These are phyloP conservation scores for Otis tarda DNA, from an alignment of 2,113 vertebrate genomes.

Conservation along the genomic window DNA sequence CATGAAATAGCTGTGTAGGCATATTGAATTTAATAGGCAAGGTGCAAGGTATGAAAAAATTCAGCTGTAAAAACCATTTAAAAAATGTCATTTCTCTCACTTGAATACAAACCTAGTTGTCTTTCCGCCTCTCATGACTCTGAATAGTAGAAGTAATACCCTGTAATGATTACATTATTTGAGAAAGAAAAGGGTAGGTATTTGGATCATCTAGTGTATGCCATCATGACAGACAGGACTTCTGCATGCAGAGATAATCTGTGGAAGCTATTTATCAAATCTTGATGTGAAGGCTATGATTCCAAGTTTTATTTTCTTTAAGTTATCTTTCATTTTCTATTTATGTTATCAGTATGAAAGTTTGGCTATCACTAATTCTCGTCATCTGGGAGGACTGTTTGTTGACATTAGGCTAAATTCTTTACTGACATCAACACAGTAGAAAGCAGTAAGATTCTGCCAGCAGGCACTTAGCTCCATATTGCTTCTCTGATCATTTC, in stretches of 20 bases:
- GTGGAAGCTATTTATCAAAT: background rate
- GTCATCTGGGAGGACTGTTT: background rate
- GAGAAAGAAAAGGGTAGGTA: background rate
- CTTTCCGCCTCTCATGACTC: background rate
- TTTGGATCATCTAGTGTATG: background rate
- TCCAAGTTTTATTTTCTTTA: background rate
- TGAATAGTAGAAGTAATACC: slow-evolving; percentile 16
- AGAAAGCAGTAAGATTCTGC: background rate
- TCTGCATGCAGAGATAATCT: background rate
- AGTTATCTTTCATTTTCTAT: slow-evolving; percentile 1
- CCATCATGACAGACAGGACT: background rate
- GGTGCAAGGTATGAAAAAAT: background rate
- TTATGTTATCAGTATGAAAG: background rate
- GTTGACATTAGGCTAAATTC: background rate
- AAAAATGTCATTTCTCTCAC: background rate
- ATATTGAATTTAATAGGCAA: background rate
- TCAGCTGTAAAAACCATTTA: background rate
- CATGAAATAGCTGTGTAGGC: background rate
- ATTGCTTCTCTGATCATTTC: background rate
- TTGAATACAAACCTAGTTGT: background rate
- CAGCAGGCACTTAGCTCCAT: background rate
- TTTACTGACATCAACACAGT: background rate
- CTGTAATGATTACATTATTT: slow-evolving; percentile 17
- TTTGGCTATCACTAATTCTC: background rate
- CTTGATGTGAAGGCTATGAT: background rate